Conservation (phyloP, 2,888 invertebrate species). For the Leucoma salicis region DNA sequence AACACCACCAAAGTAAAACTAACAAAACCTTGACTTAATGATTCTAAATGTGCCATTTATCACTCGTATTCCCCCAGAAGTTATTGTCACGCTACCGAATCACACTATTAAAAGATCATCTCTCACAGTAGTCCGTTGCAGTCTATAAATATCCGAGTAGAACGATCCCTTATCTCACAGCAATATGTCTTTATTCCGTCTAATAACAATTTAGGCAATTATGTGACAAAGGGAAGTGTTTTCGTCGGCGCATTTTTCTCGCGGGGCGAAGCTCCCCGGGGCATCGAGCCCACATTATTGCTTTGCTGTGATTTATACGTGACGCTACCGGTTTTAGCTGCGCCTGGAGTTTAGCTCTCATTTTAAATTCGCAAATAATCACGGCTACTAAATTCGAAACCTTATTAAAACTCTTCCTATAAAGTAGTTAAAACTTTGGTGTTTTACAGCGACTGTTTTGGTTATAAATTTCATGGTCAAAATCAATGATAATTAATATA, state of each 20-base stretch:
- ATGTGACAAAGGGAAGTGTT: constrained; percentile 80
- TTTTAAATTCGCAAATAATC: not conserved
- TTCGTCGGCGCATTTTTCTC: constrained; percentile 64
- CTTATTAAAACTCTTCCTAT: too few relatives aligned
- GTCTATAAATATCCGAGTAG: constrained; percentile 58
- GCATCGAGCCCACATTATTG: constrained; percentile 72
- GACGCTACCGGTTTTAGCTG: constrained; percentile 53
- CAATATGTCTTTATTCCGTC: constrained; percentile 80
- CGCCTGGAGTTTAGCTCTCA: not conserved
- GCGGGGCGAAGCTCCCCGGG: constrained; percentile 52
- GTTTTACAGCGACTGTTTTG: too few relatives aligned
- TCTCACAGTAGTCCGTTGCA: constrained; percentile 47
- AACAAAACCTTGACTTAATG: too few relatives aligned
- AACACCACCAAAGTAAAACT: too few relatives aligned
- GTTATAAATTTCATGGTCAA: too few relatives aligned
- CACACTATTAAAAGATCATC: constrained; percentile 74
- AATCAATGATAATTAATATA: too few relatives aligned
- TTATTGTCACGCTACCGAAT: constrained; percentile 49
- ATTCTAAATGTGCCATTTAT: constrained; percentile 28
- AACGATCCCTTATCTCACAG: constrained; percentile 44
- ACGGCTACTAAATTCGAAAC: not conserved
- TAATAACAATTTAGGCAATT: constrained; percentile 82
- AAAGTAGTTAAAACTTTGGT: too few relatives aligned
- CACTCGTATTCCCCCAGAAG: constrained; percentile 33
- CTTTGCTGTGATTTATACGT: constrained; percentile 71